Evolutionary conservation across 2,888 invertebrate species (phyloP).

Genomic region (Apodemia duryi): DNA sequence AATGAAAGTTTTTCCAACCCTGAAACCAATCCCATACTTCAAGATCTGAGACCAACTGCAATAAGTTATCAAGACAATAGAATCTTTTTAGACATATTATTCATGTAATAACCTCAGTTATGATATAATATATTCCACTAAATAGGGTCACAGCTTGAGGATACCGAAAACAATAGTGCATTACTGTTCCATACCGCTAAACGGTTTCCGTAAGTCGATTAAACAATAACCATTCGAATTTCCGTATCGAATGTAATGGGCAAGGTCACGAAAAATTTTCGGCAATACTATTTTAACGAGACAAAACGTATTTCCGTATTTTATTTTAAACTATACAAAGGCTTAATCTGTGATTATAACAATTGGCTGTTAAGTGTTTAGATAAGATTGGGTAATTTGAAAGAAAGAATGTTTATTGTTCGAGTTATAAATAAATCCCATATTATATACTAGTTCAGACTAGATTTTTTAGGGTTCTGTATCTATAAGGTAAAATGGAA

Average conservation of each 20-base stretch:
- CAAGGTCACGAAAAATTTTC: conserved; percentile 12
- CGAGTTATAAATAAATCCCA: neutral
- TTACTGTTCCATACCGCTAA: neutral
- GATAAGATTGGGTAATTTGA: neutral
- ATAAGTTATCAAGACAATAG: too few species aligned
- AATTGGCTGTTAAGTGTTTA: neutral
- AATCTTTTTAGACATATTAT: neutral
- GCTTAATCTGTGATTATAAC: conserved; percentile 6
- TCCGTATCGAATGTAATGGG: conserved; percentile 5
- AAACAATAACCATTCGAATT: conserved; percentile 14
- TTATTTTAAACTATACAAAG: conserved; percentile 9
- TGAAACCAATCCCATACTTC: too few species aligned
- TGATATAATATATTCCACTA: neutral
- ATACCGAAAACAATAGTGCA: neutral
- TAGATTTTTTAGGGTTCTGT: too few species aligned
- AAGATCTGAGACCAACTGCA: too few species aligned
- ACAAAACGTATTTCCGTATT: conserved; percentile 7
- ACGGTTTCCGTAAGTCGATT: conserved; percentile 10
- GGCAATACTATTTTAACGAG: conserved; percentile 3
- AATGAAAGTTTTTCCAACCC: too few species aligned
- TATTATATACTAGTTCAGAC: too few species aligned
- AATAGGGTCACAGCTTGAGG: conserved; percentile 1
- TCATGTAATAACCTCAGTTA: neutral
- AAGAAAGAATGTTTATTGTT: neutral
- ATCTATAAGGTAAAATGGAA: too few species aligned